Conservation (phyloP, 2,797 vertebrate genomes). For the Triplophysa yarkandensis region DNA sequence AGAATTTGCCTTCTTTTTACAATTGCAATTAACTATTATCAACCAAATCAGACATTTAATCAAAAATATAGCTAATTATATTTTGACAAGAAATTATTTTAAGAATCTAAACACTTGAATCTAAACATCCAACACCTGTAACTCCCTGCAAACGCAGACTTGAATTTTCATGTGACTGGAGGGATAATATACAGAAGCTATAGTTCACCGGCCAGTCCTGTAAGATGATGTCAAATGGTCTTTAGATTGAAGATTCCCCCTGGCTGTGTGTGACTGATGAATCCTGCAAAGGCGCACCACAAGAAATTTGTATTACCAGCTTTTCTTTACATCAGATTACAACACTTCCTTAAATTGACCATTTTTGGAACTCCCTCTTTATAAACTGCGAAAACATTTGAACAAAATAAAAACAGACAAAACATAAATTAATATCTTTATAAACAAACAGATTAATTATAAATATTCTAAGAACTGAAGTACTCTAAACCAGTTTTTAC, state of each 20-base stretch:
- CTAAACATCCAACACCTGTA: neutral
- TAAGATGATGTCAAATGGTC: slow-evolving; percentile 25
- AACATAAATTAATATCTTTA: too few relatives aligned
- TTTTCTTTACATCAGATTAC: neutral
- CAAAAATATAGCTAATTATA: neutral
- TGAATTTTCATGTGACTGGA: slow-evolving; percentile 2
- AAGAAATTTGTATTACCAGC: slow-evolving; percentile 9
- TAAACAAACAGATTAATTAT: too few relatives aligned
- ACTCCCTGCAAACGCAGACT: neutral
- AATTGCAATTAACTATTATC: slow-evolving; percentile 4
- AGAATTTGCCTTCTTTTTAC: neutral
- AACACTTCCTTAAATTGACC: neutral
- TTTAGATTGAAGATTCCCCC: slow-evolving; percentile 41
- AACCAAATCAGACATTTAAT: neutral
- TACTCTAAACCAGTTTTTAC: too few relatives aligned
- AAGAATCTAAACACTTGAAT: slow-evolving; percentile 3
- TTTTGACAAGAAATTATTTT: neutral
- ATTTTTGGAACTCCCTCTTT: too few relatives aligned
- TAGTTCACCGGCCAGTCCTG: slow-evolving; percentile 1
- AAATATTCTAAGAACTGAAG: too few relatives aligned
- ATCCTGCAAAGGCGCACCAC: slow-evolving; percentile 26
- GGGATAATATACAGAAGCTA: neutral
- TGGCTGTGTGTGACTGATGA: neutral
- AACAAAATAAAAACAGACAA: too few relatives aligned
- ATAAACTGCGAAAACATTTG: too few relatives aligned